These are phyloP conservation scores for Teleopsis dalmanni DNA, from an alignment of 1,140 invertebrate species.

Conservation along the genomic window DNA sequence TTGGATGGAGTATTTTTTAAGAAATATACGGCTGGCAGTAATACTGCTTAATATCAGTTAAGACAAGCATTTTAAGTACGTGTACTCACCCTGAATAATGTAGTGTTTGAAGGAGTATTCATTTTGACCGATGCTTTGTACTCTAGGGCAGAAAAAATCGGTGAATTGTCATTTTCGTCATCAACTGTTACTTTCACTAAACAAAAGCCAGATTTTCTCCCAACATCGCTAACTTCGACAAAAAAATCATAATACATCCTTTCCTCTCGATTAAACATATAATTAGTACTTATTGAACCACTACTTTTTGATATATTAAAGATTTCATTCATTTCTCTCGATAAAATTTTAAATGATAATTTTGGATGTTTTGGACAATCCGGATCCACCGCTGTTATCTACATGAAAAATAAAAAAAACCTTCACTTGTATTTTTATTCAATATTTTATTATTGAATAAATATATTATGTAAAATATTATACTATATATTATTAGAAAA, in stretches of 20 bases:
- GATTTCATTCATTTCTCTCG: conserved; percentile 63
- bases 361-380: conserved; percentile 76
- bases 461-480: neutral
- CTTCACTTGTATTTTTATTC: neutral
- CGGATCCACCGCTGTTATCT: conserved; percentile 69
- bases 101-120: conserved; percentile 54
- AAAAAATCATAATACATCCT: conserved; percentile 68
- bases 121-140: conserved; percentile 67
- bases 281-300: conserved; percentile 71
- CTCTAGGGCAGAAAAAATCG: conserved; percentile 69
- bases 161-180: conserved; percentile 85
- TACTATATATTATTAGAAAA: neutral
- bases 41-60: neutral
- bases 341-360: conserved; percentile 73
- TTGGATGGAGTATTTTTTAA: neutral
- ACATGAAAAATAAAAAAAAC: neutral
- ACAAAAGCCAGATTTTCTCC: conserved; percentile 71
- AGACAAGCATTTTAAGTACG: neutral
- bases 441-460: neutral
- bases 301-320: conserved; percentile 71
- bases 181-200: conserved; percentile 67
- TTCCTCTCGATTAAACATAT: conserved; percentile 70
- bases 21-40: neutral
- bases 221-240: conserved; percentile 78
- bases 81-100: conserved; percentile 57